phyloP scores from a whole-genome alignment of 2,797 vertebrate genomes.

The Distichodus sexfasciatus region DNA sequence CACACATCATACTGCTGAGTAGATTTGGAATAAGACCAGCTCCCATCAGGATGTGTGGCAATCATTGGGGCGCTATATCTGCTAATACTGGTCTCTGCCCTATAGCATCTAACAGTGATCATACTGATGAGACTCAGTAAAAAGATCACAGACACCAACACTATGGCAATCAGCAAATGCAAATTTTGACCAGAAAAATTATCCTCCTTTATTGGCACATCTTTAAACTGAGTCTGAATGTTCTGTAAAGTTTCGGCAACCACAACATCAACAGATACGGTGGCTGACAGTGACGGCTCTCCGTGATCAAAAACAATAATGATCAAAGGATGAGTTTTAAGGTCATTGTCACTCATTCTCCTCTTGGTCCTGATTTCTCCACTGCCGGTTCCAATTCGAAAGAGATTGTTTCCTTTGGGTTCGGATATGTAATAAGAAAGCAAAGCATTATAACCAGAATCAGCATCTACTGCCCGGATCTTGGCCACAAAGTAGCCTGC shows the following conservation, averaged over 20 bases:
- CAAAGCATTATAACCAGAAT: conserved; percentile 70
- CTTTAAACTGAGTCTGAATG: conserved; percentile 59
- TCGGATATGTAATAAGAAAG: conserved; percentile 67
- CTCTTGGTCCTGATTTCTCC: conserved; percentile 68
- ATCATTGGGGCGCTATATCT: conserved; percentile 65
- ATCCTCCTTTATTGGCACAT: conserved; percentile 60
- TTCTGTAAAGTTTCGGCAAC: conserved; percentile 60
- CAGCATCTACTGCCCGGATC: conserved; percentile 65
- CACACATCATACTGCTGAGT: conserved; percentile 72
- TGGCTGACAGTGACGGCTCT: conserved; percentile 65
- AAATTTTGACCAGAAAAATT: conserved; percentile 65
- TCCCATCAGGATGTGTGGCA: conserved; percentile 65
- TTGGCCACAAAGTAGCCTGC: conserved; percentile 66
- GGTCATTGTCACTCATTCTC: conserved; percentile 67
- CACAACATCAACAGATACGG: conserved; percentile 67
- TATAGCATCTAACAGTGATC: conserved; percentile 64
- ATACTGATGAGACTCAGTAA: conserved; percentile 66
- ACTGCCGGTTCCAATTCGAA: conserved; percentile 63
- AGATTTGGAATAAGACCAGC: conserved; percentile 68
- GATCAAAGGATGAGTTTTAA: conserved; percentile 62
- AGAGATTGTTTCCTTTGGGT: conserved; percentile 63
- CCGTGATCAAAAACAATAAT: conserved; percentile 66
- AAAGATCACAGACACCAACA: conserved; percentile 65
- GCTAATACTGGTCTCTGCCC: conserved; percentile 54
- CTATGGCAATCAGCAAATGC: conserved; percentile 68